Evolutionary conservation across 2,797 vertebrate genomes (phyloP), one percentile per base, ranked within the genome.

Genomic region (Erpetoichthys calabaricus): DNA sequence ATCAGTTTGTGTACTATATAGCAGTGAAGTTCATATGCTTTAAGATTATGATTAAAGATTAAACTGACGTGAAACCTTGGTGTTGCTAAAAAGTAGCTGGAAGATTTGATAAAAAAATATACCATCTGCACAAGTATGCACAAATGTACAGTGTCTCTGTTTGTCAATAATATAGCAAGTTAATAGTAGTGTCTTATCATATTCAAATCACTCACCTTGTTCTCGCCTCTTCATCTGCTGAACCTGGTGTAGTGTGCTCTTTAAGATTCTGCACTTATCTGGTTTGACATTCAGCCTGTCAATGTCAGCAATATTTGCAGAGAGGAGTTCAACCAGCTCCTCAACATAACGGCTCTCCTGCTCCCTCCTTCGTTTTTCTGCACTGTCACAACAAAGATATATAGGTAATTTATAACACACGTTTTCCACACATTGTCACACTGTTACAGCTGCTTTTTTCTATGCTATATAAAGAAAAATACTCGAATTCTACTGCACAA

Each of bases 191-290:
- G 6, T 49, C 9, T 6, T 6, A 4, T 49, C 49, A 3, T 49
- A 49, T 49, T 49, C 4, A 6, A 6, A 7, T 9, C 47, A 2
- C 70, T 82, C 76, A 97, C 94, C 92, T 81, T 89, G 91, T 68
- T 95, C 90, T 45, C 89, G 81, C 65, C 89, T 87, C 70, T 90
- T 94, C 82, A 96, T 91, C 76, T 91, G 84, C 82, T 96, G 94
- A 82, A 97, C 94, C 83, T 95, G 92, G 74, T 92, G 90, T 62
- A 97, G 90, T 0, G 90, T 94, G 73, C 87, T 93, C 66, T 87
- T 90, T 43, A 97, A 84, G 72, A 95, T 91, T 79, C 91, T 91
- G 83, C 91, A 93, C 84, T 94, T 94, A 81, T 97, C 94, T 1
- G 92, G 92, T 67, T 95, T 96, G 71, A 89, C 83, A 3, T 85